Conservation (phyloP, 2,888 invertebrate species). For the Cylindroiulus punctatus region DNA sequence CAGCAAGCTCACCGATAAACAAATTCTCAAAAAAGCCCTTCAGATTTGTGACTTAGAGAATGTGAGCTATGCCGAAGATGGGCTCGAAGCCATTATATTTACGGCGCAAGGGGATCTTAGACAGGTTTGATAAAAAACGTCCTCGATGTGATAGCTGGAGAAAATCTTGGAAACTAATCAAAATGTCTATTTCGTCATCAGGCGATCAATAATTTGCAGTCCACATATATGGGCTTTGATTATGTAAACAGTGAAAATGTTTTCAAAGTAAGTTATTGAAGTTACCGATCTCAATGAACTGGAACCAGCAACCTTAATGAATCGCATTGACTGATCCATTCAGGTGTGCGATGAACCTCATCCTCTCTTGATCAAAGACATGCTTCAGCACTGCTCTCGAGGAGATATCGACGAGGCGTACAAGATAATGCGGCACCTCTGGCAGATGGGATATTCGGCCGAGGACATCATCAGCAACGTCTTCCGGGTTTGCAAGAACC, state of each 20-base stretch:
- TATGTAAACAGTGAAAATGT: conserved; percentile 93
- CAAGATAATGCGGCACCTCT: conserved; percentile 86
- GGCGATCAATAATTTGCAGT: conserved; percentile 96
- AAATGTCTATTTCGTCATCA: conserved; percentile 59
- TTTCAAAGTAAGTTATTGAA: conserved; percentile 79
- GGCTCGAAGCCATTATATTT: conserved; percentile 94
- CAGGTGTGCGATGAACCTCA: conserved; percentile 98
- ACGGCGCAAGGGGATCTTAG: conserved; percentile 99
- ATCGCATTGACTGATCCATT: conserved; percentile 43
- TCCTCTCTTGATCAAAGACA: conserved; percentile 89
- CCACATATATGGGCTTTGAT: conserved; percentile 90
- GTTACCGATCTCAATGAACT: too few species aligned
- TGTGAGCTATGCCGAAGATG: conserved; percentile 88
- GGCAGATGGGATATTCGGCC: conserved; percentile 93
- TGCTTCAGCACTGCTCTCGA: conserved; percentile 84
- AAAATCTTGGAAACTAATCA: background rate
- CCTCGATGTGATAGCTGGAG: background rate
- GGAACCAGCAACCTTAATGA: too few species aligned
- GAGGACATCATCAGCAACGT: conserved; percentile 97
- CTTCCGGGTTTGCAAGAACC: conserved; percentile 90
- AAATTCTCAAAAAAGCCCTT: conserved; percentile 83
- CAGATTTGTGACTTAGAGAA: conserved; percentile 80
- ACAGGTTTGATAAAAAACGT: conserved; percentile 69
- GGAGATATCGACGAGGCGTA: conserved; percentile 88
- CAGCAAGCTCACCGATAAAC: conserved; percentile 87